Evolutionary conservation across 2,888 invertebrate genomes (phyloP), one percentile per base, ranked within the genome.

Genomic region (Megamerina dolium): DNA sequence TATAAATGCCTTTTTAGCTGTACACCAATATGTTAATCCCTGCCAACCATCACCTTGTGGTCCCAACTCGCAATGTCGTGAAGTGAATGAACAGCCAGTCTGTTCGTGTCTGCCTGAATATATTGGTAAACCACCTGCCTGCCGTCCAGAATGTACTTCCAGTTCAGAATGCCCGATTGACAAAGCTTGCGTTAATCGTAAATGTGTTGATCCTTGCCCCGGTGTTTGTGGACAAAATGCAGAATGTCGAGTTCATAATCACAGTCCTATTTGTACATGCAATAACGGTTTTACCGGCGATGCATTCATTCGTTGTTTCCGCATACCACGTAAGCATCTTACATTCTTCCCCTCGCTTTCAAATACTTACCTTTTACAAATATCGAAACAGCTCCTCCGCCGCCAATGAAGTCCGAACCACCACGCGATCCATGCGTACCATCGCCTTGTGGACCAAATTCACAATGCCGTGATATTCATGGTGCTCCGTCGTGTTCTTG

Each of bases 11-110:
- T 30, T 58, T 60, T 14, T 53, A 81, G 80, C 73, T 27, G 59
- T 66, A 36, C 55, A 64, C 18, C 61, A 66, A 27, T 73, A 74
- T 45, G 62, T 71, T 4, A 75, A 82, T 58, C 87, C 87, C 3
- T 89, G 89, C 60, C 70, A 75, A 50, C 87, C 87, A 38, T 82
- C 84, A 3, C 87, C 87, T 0, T 91, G 90, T 63, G 90, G 90
- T 27, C 81, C 87, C 5, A 87, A 88, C 61, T 87, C 88, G 51
- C 76, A 82, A 56, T 90, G 90, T 60, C 80, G 81, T 55, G 83
- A 81, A 64, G 65, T 79, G 19, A 85, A 85, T 55, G 77, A 76
- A 19, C 82, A 83, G 72, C 81, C 81, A 1, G 77, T 83, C 16
- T 87, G 87, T 61, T 82, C 82, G 37, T 87, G 87, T 60, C 68